Conservation (phyloP, 2,113 vertebrate species). For the Scophthalmus maximus region DNA sequence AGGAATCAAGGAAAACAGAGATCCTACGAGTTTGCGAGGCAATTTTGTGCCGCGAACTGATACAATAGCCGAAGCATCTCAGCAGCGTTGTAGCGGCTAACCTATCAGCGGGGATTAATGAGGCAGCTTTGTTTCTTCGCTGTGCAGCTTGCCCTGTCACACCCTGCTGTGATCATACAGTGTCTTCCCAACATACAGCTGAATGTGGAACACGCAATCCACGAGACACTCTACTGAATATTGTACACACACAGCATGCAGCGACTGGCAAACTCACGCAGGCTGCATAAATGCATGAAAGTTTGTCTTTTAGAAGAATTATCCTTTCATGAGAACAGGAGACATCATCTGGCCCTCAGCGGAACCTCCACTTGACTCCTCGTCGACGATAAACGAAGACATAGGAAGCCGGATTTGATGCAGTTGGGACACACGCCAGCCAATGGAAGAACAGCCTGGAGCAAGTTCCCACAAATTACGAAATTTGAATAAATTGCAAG, state of each 20-base stretch:
- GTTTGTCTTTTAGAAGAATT: slow-evolving; percentile 11
- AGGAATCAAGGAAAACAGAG: slow-evolving; percentile 3
- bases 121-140: slow-evolving; percentile 50
- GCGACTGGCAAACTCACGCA: slow-evolving; percentile 20
- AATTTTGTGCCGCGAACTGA: neutral
- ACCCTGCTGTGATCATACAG: slow-evolving; percentile 41
- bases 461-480: slow-evolving; percentile 33
- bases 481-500: slow-evolving; percentile 37
- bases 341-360: slow-evolving; percentile 33
- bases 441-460: slow-evolving; percentile 35
- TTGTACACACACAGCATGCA: neutral
- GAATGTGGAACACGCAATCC: slow-evolving; percentile 19
- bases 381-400: slow-evolving; percentile 52
- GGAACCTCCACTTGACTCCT: slow-evolving; percentile 55
- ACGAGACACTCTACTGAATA: neutral
- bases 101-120: slow-evolving; percentile 60
- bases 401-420: slow-evolving; percentile 39
- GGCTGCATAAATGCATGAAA: slow-evolving; percentile 35
- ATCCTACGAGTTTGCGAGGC: neutral
- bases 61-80: slow-evolving; percentile 26
- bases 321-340: slow-evolving; percentile 3
- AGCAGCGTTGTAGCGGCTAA: slow-evolving; percentile 25
- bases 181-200: slow-evolving; percentile 4
- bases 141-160: slow-evolving; percentile 29
- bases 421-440: slow-evolving; percentile 16